Conservation (phyloP, 2,888 invertebrate species). For the Venustoraphidia nigricollis region DNA sequence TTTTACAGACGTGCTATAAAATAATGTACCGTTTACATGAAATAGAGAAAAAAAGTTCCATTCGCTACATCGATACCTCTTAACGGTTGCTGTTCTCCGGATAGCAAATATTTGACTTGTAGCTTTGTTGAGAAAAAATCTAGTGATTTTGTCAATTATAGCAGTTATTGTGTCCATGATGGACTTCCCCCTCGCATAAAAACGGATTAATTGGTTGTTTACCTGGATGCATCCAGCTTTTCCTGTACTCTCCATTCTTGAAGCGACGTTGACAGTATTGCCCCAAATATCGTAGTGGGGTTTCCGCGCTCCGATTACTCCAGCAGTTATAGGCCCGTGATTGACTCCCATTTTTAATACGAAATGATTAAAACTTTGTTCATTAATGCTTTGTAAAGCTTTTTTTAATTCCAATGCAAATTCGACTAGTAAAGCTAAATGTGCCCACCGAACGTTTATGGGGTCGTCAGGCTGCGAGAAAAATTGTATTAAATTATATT, state of each 20-base stretch:
- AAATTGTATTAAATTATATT: slow-evolving; percentile 1
- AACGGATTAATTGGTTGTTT: slow-evolving; percentile 11
- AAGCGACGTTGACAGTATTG: slow-evolving; percentile 93
- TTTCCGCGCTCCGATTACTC: slow-evolving; percentile 87
- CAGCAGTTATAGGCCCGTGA: slow-evolving; percentile 90
- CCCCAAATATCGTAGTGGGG: slow-evolving; percentile 97
- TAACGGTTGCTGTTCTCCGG: too few species aligned
- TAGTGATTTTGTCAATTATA: too few species aligned
- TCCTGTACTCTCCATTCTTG: slow-evolving; percentile 95
- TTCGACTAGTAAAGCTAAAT: slow-evolving; percentile 71
- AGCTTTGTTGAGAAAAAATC: too few species aligned
- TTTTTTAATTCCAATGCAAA: slow-evolving; percentile 82
- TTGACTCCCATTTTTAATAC: slow-evolving; percentile 88
- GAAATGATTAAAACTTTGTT: slow-evolving; percentile 91
- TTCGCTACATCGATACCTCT: too few species aligned
- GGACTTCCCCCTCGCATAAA: too few species aligned
- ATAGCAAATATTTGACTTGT: too few species aligned
- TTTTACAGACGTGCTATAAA: too few species aligned
- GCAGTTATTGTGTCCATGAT: too few species aligned
- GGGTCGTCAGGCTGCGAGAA: slow-evolving; percentile 50
- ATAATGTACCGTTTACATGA: too few species aligned
- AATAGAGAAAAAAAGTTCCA: too few species aligned
- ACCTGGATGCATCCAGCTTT: slow-evolving; percentile 91
- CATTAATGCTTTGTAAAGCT: slow-evolving; percentile 82
- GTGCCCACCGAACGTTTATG: slow-evolving; percentile 63